Evolutionary conservation across 2,113 vertebrate genomes (phyloP), one percentile per base, ranked within the genome.

Genomic region (Strix aluco): DNA sequence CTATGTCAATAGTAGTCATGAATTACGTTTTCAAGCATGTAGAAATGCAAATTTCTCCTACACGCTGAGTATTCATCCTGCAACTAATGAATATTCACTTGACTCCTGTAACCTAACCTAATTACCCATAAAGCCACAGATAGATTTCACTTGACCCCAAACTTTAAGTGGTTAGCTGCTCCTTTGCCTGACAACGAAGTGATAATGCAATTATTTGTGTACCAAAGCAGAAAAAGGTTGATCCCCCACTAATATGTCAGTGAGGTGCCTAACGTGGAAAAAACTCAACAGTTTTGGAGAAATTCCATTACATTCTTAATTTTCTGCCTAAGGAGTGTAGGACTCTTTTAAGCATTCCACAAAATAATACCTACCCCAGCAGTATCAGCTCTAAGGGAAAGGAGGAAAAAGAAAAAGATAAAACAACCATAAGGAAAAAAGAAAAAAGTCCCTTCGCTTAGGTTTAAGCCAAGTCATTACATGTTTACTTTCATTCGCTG

Each of bases 61-160:
- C 92, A 88, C 90, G 90, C 92, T 94, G 66, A 93, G 87, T 91
- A 89, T 91, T 98, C 92, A 96, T 94, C 47, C 92, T 97, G 65
- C 93, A 97, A 91, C 40, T 97, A 96, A 97, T 97, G 96, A 97
- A 97, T 93, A 94, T 91, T 97, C 97, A 91, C 87, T 97, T 95
- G 97, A 92, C 93, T 97, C 32, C 92, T 97, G 90, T 93, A 95
- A 97, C 79, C 88, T 97, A 97, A 96, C 69, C 57, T 98, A 97
- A 98, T 98, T 98, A 93, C 80, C 96, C 91, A 91, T 96, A 97
- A 97, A 97, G 75, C 80, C 92, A 97, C 3, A 61, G 83, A 91
- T 86, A 96, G 90, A 94, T 98, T 98, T 97, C 86, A 62, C 58
- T 97, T 98, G 96, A 98, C 97, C 97, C 90, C 92, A 96, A 97